phyloP scores from a whole-genome alignment of 2,888 invertebrate species.

The Epinotia bilunana region DNA sequence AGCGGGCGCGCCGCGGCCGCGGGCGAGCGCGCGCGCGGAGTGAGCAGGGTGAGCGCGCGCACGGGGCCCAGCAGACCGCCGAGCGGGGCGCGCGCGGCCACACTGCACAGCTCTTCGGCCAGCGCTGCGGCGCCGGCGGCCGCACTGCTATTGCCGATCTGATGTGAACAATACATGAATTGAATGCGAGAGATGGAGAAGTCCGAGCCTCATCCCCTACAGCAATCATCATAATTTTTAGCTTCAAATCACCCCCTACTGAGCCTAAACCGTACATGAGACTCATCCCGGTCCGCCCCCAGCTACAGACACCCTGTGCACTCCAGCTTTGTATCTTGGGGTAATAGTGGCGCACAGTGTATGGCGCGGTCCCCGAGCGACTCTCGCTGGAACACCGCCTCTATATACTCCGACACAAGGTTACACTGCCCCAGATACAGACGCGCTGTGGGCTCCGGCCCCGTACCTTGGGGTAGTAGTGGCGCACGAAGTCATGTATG shows the following conservation, averaged over 20 bases:
- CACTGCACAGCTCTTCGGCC: constrained; percentile 62
- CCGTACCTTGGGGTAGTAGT: constrained; percentile 94
- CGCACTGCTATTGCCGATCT: constrained; percentile 56
- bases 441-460: background rate
- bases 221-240: no score
- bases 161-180: background rate
- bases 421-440: background rate
- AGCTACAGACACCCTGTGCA: background rate
- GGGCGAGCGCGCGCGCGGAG: constrained; percentile 55
- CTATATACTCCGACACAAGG: no score
- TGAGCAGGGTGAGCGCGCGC: constrained; percentile 63
- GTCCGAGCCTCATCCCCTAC: no score
- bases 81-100: constrained; percentile 54
- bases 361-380: constrained; percentile 93
- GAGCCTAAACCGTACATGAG: no score
- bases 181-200: no score
- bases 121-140: constrained; percentile 59
- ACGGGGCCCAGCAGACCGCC: constrained; percentile 59
- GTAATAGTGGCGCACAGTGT: constrained; percentile 93
- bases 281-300: background rate
- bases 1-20: constrained; percentile 53
- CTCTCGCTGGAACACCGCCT: constrained; percentile 75
- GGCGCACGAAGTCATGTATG: constrained; percentile 94
- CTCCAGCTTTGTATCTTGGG: constrained; percentile 87
- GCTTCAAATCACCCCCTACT: no score